phyloP scores from a whole-genome alignment of 2,888 invertebrate genomes.

The Pseudoips prasinana region DNA sequence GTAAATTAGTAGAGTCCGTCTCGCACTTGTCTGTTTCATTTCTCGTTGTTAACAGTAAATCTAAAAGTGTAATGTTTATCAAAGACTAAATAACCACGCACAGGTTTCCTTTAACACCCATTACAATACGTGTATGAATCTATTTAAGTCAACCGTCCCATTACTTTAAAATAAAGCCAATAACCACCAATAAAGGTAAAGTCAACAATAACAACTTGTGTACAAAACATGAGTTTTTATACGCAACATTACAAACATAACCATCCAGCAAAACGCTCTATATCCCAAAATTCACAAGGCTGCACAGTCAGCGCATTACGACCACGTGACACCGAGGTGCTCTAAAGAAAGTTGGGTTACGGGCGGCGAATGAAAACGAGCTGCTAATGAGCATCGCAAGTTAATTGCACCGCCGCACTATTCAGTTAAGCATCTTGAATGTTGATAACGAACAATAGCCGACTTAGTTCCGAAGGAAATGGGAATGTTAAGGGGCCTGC shows the following conservation, averaged over 20 bases:
- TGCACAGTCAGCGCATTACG: constrained; percentile 56
- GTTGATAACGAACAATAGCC: constrained; percentile 58
- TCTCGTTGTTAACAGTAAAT: too few relatives aligned
- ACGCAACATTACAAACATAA: background rate
- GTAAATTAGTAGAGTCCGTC: too few relatives aligned
- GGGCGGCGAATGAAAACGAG: constrained; percentile 67
- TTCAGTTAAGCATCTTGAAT: constrained; percentile 44
- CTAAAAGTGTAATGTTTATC: too few relatives aligned
- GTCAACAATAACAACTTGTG: too few relatives aligned
- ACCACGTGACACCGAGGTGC: constrained; percentile 55
- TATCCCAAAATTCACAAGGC: background rate
- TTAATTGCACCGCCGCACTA: constrained; percentile 60
- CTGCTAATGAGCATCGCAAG: constrained; percentile 72
- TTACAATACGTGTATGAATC: too few relatives aligned
- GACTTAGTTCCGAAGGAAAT: constrained; percentile 40
- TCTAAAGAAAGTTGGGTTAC: constrained; percentile 65
- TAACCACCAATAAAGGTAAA: too few relatives aligned
- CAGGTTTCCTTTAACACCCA: too few relatives aligned
- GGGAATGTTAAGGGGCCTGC: constrained; percentile 6
- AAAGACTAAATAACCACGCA: too few relatives aligned
- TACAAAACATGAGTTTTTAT: too few relatives aligned
- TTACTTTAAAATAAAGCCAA: too few relatives aligned
- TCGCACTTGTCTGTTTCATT: too few relatives aligned
- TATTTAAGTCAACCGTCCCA: too few relatives aligned
- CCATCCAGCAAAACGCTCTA: background rate